Evolutionary conservation across 92 coral and sea anemone genomes (phyloP).

Genomic region (Zoanthus sansibaricus): DNA sequence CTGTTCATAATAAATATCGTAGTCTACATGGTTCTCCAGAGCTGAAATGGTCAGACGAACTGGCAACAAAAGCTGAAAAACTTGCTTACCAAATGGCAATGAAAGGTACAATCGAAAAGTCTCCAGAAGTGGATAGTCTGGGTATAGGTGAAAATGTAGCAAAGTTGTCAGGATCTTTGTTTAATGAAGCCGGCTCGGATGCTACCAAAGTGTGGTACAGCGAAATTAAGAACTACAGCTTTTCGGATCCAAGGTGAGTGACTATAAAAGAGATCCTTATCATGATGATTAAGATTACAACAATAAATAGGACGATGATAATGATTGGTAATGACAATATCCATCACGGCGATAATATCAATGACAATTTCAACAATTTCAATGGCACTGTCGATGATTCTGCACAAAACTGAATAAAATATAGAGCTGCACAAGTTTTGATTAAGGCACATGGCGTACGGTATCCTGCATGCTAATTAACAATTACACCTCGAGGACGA

Average conservation of each 20-base stretch:
- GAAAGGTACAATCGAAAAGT: slow-evolving; percentile 84
- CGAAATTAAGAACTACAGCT: slow-evolving; percentile 86
- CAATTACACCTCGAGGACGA: no score
- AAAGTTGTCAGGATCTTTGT: slow-evolving; percentile 79
- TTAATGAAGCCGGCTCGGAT: slow-evolving; percentile 92
- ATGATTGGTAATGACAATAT: no score
- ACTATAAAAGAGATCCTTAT: no score
- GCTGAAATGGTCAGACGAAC: slow-evolving; percentile 90
- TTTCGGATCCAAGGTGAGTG: slow-evolving; percentile 77
- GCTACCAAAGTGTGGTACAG: slow-evolving; percentile 94
- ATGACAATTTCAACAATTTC: no score
- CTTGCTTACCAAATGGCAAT: slow-evolving; percentile 96
- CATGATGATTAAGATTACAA: no score
- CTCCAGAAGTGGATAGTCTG: slow-evolving; percentile 63
- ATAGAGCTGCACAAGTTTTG: no score
- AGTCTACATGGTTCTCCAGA: slow-evolving; percentile 75
- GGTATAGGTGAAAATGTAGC: slow-evolving; percentile 96
- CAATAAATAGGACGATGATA: no score
- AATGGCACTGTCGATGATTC: no score
- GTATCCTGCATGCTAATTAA: no score
- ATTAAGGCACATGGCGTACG: no score
- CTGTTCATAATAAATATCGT: slow-evolving; percentile 87
- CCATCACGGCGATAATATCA: no score
- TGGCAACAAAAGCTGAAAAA: slow-evolving; percentile 94
- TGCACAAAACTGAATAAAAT: no score